Evolutionary conservation across 30 jellyfish, hydroid and myxozoan genomes (phyloP), one percentile per base, ranked within the genome.

Genomic region (Mastigias papua): DNA sequence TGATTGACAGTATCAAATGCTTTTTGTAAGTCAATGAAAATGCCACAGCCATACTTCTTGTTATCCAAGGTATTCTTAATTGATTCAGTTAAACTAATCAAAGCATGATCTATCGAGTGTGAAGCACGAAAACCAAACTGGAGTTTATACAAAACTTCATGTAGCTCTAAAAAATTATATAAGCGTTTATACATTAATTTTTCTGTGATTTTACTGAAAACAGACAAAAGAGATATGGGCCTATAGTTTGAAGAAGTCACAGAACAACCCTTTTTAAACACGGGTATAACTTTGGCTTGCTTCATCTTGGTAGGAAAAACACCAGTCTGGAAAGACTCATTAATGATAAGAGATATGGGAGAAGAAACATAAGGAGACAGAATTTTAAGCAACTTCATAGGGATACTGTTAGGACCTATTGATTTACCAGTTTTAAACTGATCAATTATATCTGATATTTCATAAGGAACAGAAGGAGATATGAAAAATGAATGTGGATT

Each of bases 91-190:
- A 63, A 1, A 15, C 74, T 27, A 20, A 63, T 17, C 37, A 63
- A 26, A 3, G 74, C 74, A 63, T 63, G 74, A 61, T 62, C 30
- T 8, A 82, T 77, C 30, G 86, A 76, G 68, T 87, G 96, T 0
- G 66, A 21, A 1, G 78, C 87, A 28, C 96, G 78, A 66, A 87
- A 77, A 54, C 93, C 86, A 65, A 88, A 80, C 82, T 88, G 97
- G 31, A 66, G 82, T 27, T 88, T 63, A 57, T 51, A 88, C 58
- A 88, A 48, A 22, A 58, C 32, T 61, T 69, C 73, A 37, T 80
- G 81, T 20, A 65, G 32, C 22, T 81, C 58, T 30, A 81, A 30
- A 48, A 81, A 81, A 29, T 74, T 58, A 34, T 86, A 74, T 28
- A 86, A 21, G 29, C 95, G 73, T 34, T 86, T 60, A 42, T 63